These are phyloP conservation scores for Glaucidium brasilianum DNA, from an alignment of 2,113 vertebrate genomes.

Conservation along the genomic window DNA sequence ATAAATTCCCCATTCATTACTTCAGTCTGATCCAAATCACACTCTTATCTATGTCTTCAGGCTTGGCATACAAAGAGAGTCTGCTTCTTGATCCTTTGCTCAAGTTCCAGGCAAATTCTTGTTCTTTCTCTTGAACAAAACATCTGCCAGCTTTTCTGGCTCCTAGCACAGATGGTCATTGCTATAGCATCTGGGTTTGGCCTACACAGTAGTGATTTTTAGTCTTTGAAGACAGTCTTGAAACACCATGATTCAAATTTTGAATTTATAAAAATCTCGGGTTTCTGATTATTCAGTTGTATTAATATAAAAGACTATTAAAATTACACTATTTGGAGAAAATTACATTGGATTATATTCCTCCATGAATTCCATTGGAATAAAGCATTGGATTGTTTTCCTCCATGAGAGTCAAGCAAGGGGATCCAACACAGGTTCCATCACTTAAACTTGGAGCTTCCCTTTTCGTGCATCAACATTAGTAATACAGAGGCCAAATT, in stretches of 20 bases:
- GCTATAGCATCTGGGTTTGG: background rate
- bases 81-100: background rate
- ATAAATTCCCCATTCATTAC: background rate
- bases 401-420: background rate
- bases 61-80: background rate
- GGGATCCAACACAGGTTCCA: rapidly evolving
- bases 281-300: background rate
- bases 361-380: too few species aligned
- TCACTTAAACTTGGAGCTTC: background rate
- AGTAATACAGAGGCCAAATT: background rate
- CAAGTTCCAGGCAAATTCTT: background rate
- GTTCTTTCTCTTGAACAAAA: background rate
- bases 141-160: background rate
- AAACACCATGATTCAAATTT: background rate
- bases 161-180: background rate
- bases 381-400: background rate
- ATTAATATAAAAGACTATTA: background rate
- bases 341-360: background rate
- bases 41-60: background rate
- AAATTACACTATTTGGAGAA: background rate
- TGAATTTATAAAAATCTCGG: background rate
- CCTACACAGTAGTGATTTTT: background rate
- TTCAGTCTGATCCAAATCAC: background rate
- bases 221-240: background rate
- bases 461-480: background rate